These are phyloP conservation scores for Coelopa pilipes DNA, from an alignment of 2,888 invertebrate genomes.

Conservation along the genomic window DNA sequence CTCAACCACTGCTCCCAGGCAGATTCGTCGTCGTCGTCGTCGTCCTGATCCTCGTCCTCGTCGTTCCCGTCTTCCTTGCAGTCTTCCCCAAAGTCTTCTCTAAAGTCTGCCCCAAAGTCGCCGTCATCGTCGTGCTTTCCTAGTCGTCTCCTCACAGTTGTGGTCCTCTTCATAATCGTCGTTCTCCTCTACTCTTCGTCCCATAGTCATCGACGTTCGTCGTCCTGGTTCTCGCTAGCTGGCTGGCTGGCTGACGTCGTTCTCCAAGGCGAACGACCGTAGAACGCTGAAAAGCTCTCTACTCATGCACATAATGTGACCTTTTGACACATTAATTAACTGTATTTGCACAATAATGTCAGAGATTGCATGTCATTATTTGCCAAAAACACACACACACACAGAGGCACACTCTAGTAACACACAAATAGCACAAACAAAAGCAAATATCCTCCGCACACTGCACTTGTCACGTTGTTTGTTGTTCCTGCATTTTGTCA, in stretches of 20 bases:
- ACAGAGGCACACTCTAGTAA: not conserved
- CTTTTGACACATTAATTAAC: slow-evolving; percentile 15
- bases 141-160: too few species aligned
- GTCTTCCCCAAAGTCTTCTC: too few species aligned
- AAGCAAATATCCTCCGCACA: not conserved
- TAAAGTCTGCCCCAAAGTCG: too few species aligned
- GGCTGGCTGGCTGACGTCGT: not conserved
- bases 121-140: too few species aligned
- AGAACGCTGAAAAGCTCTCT: not conserved
- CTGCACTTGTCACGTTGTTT: not conserved
- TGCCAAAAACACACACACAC: not conserved
- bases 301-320: slow-evolving; percentile 10
- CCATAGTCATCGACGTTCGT: not conserved
- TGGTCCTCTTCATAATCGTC: too few species aligned
- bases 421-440: too few species aligned
- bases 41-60: too few species aligned
- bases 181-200: not conserved
- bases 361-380: slow-evolving; percentile 2
- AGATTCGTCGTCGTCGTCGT: too few species aligned
- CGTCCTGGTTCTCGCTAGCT: slow-evolving; percentile 1
- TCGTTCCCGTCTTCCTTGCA: too few species aligned
- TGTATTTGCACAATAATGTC: slow-evolving; percentile 10
- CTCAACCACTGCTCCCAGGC: too few species aligned
- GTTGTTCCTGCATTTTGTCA: not conserved
- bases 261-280: not conserved